phyloP scores from a whole-genome alignment of 2,797 vertebrate species.

The Momotus momota region DNA sequence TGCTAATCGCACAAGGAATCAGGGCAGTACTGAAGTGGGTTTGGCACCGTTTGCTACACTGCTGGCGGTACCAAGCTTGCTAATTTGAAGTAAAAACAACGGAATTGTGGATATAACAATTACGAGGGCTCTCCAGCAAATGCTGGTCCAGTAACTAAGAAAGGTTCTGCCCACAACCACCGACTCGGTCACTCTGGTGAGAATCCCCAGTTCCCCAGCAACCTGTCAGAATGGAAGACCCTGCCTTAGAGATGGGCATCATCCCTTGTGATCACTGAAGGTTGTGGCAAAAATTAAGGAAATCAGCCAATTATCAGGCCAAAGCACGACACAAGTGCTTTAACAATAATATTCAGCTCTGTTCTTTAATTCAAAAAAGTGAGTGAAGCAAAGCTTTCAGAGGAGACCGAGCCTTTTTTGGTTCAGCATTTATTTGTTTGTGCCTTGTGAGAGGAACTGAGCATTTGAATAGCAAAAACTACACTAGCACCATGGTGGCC shows the following conservation, averaged over 20 bases:
- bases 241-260: not conserved
- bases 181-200: not conserved
- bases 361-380: not conserved
- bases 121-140: not conserved
- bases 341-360: not conserved
- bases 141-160: not conserved
- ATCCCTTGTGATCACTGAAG: rapidly evolving
- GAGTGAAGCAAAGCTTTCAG: not conserved
- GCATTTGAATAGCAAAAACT: not conserved
- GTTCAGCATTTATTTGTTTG: not conserved
- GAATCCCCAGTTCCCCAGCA: not conserved
- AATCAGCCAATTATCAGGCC: not conserved
- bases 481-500: not conserved
- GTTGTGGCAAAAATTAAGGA: not conserved
- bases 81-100: not conserved
- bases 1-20: not conserved
- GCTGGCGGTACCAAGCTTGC: not conserved
- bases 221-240: not conserved
- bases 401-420: not conserved
- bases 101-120: not conserved
- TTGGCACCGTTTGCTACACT: not conserved
- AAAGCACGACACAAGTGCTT: not conserved
- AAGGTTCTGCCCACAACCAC: not conserved
- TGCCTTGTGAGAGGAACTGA: not conserved
- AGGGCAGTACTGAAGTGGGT: not conserved